These are phyloP conservation scores for Hylaea fasciaria DNA, from an alignment of 2,888 invertebrate species.

Conservation along the genomic window DNA sequence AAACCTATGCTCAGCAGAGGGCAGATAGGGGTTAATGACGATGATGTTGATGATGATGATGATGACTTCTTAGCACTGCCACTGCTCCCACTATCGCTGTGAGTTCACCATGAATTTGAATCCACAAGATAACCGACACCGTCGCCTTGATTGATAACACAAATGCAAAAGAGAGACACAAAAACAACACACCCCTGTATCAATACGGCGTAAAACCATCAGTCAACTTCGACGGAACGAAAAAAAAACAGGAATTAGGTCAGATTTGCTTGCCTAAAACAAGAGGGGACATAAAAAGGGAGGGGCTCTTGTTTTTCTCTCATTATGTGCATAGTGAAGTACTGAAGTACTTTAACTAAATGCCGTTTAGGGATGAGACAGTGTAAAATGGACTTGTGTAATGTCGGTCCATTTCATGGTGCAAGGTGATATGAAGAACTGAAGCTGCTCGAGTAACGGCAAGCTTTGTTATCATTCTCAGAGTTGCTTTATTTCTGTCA, in stretches of 20 bases:
- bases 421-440: too few relatives aligned
- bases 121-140: too few relatives aligned
- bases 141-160: too few relatives aligned
- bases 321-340: slow-evolving; percentile 36
- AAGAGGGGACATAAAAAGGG: slow-evolving; percentile 34
- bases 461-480: too few relatives aligned
- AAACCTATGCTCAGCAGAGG: too few relatives aligned
- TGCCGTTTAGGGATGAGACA: slow-evolving; percentile 24
- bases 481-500: too few relatives aligned
- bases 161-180: slow-evolving; percentile 5
- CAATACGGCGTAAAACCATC: slow-evolving; percentile 22
- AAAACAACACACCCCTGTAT: slow-evolving; percentile 19
- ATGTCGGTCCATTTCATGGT: not conserved
- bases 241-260: slow-evolving; percentile 31
- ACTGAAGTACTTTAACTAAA: slow-evolving; percentile 29
- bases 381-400: slow-evolving; percentile 1
- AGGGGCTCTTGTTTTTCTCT: slow-evolving; percentile 32
- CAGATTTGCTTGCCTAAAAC: slow-evolving; percentile 36
- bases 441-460: too few relatives aligned
- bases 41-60: too few relatives aligned
- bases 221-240: slow-evolving; percentile 15
- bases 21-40: too few relatives aligned
- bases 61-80: too few relatives aligned
- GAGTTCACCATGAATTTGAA: too few relatives aligned
- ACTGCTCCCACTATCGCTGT: too few relatives aligned